Evolutionary conservation across 2,797 vertebrate species (phyloP).

Genomic region (Phrynocephalus vlangalii): DNA sequence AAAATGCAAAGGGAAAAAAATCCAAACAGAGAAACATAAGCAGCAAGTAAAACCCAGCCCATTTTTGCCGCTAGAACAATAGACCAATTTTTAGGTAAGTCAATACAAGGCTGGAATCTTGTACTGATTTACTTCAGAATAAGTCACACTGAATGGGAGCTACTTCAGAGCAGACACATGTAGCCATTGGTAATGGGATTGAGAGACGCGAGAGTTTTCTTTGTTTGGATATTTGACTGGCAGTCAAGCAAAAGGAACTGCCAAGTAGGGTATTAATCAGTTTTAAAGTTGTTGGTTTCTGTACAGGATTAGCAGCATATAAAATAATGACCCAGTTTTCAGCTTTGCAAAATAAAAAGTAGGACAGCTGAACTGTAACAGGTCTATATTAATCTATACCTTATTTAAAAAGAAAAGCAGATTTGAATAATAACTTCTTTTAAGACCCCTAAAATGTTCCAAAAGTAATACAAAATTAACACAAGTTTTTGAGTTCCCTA

Average conservation of each 20-base stretch:
- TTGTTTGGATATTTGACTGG: conserved; percentile 15
- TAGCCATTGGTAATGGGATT: neutral
- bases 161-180: neutral
- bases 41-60: too few relatives aligned
- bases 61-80: too few relatives aligned
- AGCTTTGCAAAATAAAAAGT: conserved; percentile 22
- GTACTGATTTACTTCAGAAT: neutral
- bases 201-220: neutral
- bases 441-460: too few relatives aligned
- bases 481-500: too few relatives aligned
- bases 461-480: too few relatives aligned
- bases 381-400: too few relatives aligned
- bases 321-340: conserved; percentile 40
- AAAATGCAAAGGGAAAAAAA: too few relatives aligned
- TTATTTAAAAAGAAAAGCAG: too few relatives aligned
- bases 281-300: conserved; percentile 47
- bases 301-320: conserved; percentile 36
- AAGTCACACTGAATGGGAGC: neutral
- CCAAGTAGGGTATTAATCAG: conserved; percentile 42
- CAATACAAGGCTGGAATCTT: neutral
- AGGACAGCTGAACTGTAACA: neutral
- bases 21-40: too few relatives aligned
- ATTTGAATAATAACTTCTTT: too few relatives aligned
- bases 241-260: conserved; percentile 43
- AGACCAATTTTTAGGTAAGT: too few relatives aligned